phyloP scores from a whole-genome alignment of 2,797 vertebrate species.

The Lates japonicus region DNA sequence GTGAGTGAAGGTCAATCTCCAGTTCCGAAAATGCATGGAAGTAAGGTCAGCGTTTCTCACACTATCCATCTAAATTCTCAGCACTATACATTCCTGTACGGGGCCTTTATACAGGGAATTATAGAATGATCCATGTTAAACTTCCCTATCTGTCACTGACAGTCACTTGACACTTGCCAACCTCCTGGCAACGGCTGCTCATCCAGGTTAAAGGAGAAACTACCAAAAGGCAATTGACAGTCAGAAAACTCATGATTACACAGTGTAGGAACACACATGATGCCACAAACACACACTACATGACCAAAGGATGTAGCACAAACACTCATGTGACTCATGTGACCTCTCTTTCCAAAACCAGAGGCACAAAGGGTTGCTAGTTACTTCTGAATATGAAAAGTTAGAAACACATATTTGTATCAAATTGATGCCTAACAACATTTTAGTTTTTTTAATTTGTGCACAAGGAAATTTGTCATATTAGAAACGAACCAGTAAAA shows the following conservation, averaged over 20 bases:
- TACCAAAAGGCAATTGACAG: slow-evolving; percentile 3
- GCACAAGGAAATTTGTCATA: no score
- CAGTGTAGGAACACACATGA: neutral
- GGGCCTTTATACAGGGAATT: neutral
- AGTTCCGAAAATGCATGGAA: slow-evolving; percentile 37
- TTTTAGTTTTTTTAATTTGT: no score
- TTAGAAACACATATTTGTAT: no score
- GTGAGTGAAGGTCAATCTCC: slow-evolving; percentile 2
- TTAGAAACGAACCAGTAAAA: no score
- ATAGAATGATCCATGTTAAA: slow-evolving; percentile 33
- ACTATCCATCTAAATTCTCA: slow-evolving; percentile 40
- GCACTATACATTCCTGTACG: slow-evolving; percentile 11
- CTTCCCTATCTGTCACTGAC: slow-evolving; percentile 26
- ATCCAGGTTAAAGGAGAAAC: slow-evolving; percentile 33
- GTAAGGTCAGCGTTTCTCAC: slow-evolving; percentile 34
- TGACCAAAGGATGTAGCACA: neutral
- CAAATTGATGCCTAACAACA: no score
- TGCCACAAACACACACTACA: neutral
- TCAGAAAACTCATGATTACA: neutral
- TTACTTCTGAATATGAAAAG: no score
- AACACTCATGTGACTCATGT: no score
- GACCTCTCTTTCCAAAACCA: no score
- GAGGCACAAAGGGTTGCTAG: no score
- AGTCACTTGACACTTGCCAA: slow-evolving; percentile 31
- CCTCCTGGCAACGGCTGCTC: slow-evolving; percentile 1